A percentile compares a stretch with the other conserved stretches of the same genome.
Evolutionary conservation across 2,113 vertebrate genomes (phyloP).

Genomic region (Dendrocopos noguchii): DNA sequence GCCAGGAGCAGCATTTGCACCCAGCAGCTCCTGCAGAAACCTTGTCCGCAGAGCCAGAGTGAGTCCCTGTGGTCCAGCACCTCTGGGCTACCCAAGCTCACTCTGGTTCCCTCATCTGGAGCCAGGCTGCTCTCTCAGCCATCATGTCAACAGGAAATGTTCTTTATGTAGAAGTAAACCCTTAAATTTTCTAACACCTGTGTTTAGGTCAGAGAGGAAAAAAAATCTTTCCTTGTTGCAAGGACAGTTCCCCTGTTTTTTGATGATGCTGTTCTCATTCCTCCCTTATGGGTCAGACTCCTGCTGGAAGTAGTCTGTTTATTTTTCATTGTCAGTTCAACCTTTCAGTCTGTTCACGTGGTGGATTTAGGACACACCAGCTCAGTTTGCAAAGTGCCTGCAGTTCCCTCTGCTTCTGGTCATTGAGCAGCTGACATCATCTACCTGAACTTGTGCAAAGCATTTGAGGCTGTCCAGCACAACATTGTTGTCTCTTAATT

Average conservation of each 20-base stretch:
- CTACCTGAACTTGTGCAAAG: neutral
- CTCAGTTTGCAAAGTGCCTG: neutral
- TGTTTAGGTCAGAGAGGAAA: neutral
- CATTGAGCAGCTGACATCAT: neutral
- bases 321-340: neutral
- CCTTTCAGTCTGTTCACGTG: neutral
- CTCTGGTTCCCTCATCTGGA: fast-evolving
- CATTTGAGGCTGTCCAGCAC: neutral
- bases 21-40: neutral
- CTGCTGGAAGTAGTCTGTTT: neutral
- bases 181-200: fast-evolving
- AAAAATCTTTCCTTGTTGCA: neutral
- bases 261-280: neutral
- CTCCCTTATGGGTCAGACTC: neutral
- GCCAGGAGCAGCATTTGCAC: neutral
- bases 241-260: neutral
- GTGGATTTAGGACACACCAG: neutral
- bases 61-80: neutral
- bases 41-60: neutral
- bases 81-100: neutral
- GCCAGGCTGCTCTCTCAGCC: neutral
- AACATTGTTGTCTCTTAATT: neutral
- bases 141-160: neutral
- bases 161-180: neutral
- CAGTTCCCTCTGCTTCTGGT: fast-evolving